phyloP scores from a whole-genome alignment of 2,888 invertebrate genomes.

The Melanotus villosus region DNA sequence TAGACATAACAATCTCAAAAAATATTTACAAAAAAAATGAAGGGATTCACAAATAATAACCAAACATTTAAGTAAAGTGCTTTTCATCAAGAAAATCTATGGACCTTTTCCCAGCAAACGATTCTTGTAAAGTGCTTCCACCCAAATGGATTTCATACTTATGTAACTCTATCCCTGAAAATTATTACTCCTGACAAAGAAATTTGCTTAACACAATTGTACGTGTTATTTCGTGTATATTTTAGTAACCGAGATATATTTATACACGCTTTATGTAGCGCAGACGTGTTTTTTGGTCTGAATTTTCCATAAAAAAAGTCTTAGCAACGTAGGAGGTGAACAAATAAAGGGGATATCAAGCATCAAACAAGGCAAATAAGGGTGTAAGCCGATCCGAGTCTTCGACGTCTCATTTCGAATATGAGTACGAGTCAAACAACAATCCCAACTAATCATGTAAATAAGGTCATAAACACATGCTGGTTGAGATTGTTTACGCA shows the following conservation, averaged over 20 bases:
- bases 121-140: conserved; percentile 35
- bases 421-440: conserved; percentile 15
- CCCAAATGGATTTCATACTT: conserved; percentile 23
- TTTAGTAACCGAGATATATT: no score
- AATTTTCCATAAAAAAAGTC: no score
- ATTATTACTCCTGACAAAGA: neutral
- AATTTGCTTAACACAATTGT: neutral
- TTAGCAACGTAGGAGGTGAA: no score
- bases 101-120: conserved; percentile 14
- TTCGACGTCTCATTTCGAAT: neutral
- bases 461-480: conserved; percentile 42
- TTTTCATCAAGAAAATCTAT: conserved; percentile 37
- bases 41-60: conserved; percentile 20
- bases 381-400: neutral
- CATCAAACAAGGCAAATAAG: no score
- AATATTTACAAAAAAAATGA: conserved; percentile 14
- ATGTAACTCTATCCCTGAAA: neutral
- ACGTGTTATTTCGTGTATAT: no score
- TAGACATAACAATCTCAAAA: neutral
- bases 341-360: no score
- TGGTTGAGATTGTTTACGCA: conserved; percentile 46
- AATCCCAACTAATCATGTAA: conserved; percentile 43
- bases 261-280: no score
- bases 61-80: conserved; percentile 29
- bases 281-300: no score